Base-by-base conservation (phyloP, 2,113 vertebrate species). In the Lanius collurio region DNA sequence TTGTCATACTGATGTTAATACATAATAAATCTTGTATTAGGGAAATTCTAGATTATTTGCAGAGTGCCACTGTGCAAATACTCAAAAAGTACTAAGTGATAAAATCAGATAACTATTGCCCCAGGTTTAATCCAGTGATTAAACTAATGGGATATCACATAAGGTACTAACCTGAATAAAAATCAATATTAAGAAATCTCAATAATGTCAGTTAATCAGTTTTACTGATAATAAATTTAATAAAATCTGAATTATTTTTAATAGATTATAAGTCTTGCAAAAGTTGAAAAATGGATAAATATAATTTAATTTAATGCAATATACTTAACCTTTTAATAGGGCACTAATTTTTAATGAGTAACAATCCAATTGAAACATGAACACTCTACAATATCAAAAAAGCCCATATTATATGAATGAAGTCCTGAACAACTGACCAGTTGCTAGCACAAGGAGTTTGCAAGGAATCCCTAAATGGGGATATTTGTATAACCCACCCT, bases 71-170 rank as follows among this genome's bases (percentile, higher is more conserved):
- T 95, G 63, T 52, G 50, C 76, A 95, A 97, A 96, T 94, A 93
- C 50, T 81, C 83, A 86, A 70, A 93, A 96, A 60, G n/a, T 67
- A 92, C 37, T 23, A 70, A 88, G 55, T 77, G 83, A 93, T 94
- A 83, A 95, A 94, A 88, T 92, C 86, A 86, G 85, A 22, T 74
- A 90, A 70, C 82, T 92, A 46, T 83, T 86, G 83, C 63, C 42
- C 83, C 90, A 59, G 33, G 33, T 86, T 94, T 96, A 96, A 95
- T 95, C 68, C 76, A 81, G 23, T 74, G 90, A 89, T 93, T 93
- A 96, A 95, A 86, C 75, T 82, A 86, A 90, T 89, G 86, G 68
- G 86, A 83, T 93, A 74, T 42, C 59, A 63, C 35, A 80, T 50
- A 47, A 1, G 0, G 15, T 86, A 77, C 46, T 74, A 94, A 77